Evolutionary conservation across 2,888 invertebrate genomes (phyloP).

Genomic region (Smittia sp.): DNA sequence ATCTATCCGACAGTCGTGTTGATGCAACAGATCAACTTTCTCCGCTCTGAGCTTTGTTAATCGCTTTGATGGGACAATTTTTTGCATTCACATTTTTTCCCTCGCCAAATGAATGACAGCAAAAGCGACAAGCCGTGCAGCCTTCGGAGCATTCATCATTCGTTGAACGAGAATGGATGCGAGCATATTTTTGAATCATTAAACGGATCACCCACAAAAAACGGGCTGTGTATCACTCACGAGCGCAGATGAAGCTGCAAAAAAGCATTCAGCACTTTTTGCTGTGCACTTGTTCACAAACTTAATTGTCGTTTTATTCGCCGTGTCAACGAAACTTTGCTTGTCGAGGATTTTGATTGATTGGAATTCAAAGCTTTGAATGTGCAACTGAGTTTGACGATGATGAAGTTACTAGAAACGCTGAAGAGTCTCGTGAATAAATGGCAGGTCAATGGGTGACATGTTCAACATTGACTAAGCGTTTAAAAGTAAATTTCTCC

Average conservation of each 20-base stretch:
- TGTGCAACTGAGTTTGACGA: too few relatives aligned
- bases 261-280: neutral
- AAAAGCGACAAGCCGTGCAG: neutral
- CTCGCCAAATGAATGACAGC: neutral
- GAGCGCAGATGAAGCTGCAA: neutral
- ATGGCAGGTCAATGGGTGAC: too few relatives aligned
- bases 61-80: constrained; percentile 10
- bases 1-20: neutral
- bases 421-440: too few relatives aligned
- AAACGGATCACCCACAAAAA: neutral
- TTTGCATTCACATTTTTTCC: neutral
- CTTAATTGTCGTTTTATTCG: constrained; percentile 1
- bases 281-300: neutral
- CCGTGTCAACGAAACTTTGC: neutral
- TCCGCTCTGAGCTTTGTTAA: constrained; percentile 3
- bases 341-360: too few relatives aligned
- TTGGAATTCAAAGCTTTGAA: too few relatives aligned
- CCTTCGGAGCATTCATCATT: neutral
- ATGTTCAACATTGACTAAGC: too few relatives aligned
- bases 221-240: neutral
- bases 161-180: neutral
- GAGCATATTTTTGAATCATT: constrained; percentile 9
- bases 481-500: too few relatives aligned
- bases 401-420: too few relatives aligned
- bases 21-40: constrained; percentile 23